Conservation (phyloP, 2,888 invertebrate genomes). For the Dione vanillae region DNA sequence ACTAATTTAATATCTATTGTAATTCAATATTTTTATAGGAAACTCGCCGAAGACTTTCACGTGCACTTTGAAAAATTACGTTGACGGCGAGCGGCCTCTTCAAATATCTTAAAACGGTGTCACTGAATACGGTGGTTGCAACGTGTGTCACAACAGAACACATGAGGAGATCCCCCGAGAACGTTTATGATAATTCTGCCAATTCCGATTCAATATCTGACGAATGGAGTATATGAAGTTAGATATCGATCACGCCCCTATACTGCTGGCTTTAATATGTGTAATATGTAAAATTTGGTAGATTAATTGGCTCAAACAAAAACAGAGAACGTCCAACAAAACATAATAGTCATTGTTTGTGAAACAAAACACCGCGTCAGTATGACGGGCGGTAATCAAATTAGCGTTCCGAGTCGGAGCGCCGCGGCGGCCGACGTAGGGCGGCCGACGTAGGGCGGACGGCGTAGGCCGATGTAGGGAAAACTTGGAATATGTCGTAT, state of each 20-base stretch:
- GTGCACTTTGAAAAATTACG: constrained; percentile 24
- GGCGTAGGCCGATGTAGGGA: background rate
- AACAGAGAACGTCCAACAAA: constrained; percentile 20
- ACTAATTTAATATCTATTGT: constrained; percentile 32
- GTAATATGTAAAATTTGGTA: constrained; percentile 12
- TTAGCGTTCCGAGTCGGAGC: constrained; percentile 26
- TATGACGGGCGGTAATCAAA: constrained; percentile 37
- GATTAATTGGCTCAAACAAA: constrained; percentile 18
- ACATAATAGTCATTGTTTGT: constrained; percentile 12
- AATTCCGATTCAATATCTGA: background rate
- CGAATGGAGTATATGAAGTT: background rate
- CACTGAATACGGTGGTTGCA: constrained; percentile 4
- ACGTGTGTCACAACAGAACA: background rate
- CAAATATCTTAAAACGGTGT: constrained; percentile 11
- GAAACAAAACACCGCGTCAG: constrained; percentile 30
- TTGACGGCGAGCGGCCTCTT: constrained; percentile 4
- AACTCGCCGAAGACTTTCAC: constrained; percentile 30
- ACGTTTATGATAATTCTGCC: background rate
- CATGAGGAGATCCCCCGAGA: background rate
- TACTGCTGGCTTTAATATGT: background rate
- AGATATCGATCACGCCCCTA: background rate
- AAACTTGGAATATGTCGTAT: background rate
- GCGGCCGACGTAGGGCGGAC: too few species aligned
- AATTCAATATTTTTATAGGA: constrained; percentile 38
- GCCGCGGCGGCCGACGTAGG: background rate